Evolutionary conservation across 2,113 vertebrate species (phyloP).

Genomic region (Lagopus muta): DNA sequence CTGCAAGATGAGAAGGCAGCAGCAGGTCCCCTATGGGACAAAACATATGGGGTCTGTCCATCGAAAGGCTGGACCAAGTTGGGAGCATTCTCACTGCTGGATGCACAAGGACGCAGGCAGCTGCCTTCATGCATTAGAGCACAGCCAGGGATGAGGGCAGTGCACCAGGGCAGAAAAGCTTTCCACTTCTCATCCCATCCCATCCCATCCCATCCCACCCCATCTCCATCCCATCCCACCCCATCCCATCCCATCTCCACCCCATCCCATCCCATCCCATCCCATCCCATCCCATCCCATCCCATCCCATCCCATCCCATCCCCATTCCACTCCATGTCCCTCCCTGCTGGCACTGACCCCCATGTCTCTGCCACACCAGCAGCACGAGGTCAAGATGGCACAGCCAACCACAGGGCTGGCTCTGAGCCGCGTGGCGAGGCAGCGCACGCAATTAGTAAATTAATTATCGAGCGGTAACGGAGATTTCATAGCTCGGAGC

Average conservation of each 20-base stretch:
- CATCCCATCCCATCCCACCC: neutral
- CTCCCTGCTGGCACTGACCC: neutral
- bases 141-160: neutral
- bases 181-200: neutral
- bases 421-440: neutral
- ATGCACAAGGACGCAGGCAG: neutral
- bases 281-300: neutral
- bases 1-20: fast-evolving
- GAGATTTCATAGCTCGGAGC: constrained; percentile 70
- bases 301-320: neutral
- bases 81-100: neutral
- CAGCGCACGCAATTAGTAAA: constrained; percentile 65
- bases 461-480: constrained; percentile 63
- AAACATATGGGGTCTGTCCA: fast-evolving
- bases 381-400: neutral
- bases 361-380: neutral
- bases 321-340: neutral
- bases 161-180: neutral
- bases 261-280: neutral
- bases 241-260: neutral
- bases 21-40: fast-evolving
- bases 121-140: neutral
- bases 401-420: fast-evolving
- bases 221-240: neutral
- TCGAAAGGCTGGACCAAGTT: fast-evolving